Conservation (phyloP, 1,140 invertebrate species). For the Adelges cooleyi region DNA sequence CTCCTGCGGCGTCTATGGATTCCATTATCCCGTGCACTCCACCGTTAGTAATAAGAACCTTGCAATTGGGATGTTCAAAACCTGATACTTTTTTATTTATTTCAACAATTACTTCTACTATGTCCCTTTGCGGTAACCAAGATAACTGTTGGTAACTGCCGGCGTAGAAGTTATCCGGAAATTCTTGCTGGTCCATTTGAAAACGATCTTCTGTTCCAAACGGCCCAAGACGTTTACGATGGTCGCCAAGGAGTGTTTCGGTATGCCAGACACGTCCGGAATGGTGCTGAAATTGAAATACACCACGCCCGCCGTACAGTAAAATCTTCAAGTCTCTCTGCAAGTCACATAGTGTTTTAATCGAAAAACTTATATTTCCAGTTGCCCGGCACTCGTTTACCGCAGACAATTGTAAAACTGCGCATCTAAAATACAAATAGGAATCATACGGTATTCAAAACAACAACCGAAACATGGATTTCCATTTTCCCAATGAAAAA, state of each 20-base stretch:
- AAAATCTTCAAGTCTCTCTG: slow-evolving; percentile 31
- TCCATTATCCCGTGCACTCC: slow-evolving; percentile 45
- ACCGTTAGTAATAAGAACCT: slow-evolving; percentile 46
- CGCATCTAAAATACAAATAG: no score
- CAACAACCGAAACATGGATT: no score
- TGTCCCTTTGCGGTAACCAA: slow-evolving; percentile 27
- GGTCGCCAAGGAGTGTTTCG: neutral
- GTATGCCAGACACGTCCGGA: neutral
- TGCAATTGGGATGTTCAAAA: slow-evolving; percentile 39
- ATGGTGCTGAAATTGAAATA: slow-evolving; percentile 34
- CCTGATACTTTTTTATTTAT: no score
- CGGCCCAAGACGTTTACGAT: slow-evolving; percentile 5
- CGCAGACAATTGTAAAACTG: no score
- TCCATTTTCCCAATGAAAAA: no score
- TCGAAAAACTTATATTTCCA: no score
- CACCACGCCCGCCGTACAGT: slow-evolving; percentile 33
- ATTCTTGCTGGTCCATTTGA: slow-evolving; percentile 21
- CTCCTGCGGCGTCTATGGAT: slow-evolving; percentile 40
- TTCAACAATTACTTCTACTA: neutral
- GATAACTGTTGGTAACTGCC: no score
- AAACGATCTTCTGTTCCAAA: neutral
- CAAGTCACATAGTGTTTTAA: no score
- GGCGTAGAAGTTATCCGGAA: slow-evolving; percentile 16
- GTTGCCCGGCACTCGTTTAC: no score
- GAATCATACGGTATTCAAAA: no score